These are phyloP conservation scores for Axis porcinus DNA, from an alignment of 2,113 vertebrate species.

Conservation along the genomic window DNA sequence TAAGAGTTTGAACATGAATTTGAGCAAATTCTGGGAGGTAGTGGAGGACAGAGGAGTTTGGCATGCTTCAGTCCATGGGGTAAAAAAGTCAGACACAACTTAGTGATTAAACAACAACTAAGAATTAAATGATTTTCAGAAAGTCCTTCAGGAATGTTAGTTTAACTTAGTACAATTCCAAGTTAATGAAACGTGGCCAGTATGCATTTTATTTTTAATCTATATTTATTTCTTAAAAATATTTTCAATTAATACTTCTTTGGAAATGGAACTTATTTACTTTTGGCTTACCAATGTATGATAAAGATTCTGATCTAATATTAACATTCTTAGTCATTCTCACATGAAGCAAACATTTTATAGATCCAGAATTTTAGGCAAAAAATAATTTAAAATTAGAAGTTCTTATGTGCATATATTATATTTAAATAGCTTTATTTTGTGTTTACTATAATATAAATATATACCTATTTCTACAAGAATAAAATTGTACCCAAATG, in stretches of 20 bases:
- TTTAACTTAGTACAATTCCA: neutral
- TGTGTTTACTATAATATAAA: neutral
- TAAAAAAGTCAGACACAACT: neutral
- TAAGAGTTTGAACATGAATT: neutral
- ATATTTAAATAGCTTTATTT: neutral
- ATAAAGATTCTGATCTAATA: neutral
- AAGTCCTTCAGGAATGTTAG: neutral
- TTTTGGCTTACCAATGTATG: neutral
- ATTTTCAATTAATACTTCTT: neutral
- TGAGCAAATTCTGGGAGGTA: neutral
- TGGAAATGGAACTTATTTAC: neutral
- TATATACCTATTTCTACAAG: neutral
- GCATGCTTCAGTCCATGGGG: neutral
- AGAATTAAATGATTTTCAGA: constrained; percentile 28
- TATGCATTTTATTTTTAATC: neutral
- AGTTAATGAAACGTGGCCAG: neutral
- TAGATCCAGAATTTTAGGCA: neutral
- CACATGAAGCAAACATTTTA: neutral
- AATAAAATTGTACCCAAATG: neutral
- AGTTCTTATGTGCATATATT: neutral
- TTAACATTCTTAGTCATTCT: neutral
- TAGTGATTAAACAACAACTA: neutral
- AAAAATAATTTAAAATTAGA: neutral
- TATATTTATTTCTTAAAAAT: neutral
- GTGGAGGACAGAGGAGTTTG: neutral